Conservation (phyloP, 1,140 invertebrate genomes). For the Magallana gigas region DNA sequence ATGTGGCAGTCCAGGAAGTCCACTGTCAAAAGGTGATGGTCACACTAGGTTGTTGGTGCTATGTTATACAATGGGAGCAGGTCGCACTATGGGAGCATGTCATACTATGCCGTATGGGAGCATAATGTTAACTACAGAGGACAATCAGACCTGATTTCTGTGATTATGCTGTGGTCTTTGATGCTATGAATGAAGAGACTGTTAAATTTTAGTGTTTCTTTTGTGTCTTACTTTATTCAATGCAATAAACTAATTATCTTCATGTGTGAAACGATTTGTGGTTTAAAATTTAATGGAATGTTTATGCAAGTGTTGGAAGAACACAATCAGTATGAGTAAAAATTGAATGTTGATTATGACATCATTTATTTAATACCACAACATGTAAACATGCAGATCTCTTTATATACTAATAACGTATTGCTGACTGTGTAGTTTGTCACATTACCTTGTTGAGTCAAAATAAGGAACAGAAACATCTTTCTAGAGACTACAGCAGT, state of each 20-base stretch:
- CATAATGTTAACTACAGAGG: background rate
- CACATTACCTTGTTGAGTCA: too few species aligned
- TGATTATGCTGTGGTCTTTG: background rate
- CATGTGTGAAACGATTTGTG: too few species aligned
- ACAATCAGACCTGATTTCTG: background rate
- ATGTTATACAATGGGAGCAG: background rate
- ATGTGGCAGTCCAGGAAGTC: constrained; percentile 29
- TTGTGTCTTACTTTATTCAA: background rate
- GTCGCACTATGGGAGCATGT: background rate
- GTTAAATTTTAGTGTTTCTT: background rate
- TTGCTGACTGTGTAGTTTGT: too few species aligned
- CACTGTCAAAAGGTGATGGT: background rate
- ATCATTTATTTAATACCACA: too few species aligned
- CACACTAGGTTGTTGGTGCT: background rate
- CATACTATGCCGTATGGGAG: background rate
- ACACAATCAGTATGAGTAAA: too few species aligned
- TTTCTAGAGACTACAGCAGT: too few species aligned
- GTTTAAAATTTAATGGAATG: too few species aligned
- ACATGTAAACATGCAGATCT: too few species aligned
- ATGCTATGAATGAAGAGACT: background rate
- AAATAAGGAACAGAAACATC: too few species aligned
- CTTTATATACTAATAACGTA: too few species aligned
- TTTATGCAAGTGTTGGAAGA: too few species aligned
- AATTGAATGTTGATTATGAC: too few species aligned
- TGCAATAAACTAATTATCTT: background rate